Evolutionary conservation across 2,888 invertebrate genomes (phyloP).

Genomic region (Tupiocoris notatus): DNA sequence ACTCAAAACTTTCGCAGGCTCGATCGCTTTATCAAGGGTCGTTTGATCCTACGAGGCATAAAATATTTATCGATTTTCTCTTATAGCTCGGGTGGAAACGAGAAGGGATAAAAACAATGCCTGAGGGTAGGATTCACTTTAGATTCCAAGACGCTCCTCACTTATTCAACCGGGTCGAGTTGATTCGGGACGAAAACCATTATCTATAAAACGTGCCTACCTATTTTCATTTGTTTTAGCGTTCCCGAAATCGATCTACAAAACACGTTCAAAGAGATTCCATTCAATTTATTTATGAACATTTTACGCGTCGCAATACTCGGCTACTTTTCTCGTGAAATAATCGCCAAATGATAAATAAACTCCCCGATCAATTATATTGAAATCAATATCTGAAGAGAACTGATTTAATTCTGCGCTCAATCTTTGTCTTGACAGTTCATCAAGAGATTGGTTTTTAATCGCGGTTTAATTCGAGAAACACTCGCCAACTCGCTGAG

Average conservation of each 20-base stretch:
- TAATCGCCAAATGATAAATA: no score
- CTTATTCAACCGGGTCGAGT: not conserved
- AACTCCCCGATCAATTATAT: not conserved
- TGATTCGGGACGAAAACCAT: no score
- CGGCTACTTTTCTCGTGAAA: no score
- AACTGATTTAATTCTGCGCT: not conserved
- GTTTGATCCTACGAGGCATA: constrained; percentile 2
- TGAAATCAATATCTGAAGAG: not conserved
- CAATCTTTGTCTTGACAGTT: not conserved
- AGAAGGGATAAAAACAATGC: not conserved
- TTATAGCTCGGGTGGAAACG: not conserved
- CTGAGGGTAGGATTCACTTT: not conserved
- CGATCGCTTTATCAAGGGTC: not conserved
- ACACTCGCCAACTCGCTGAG: not conserved
- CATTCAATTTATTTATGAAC: no score
- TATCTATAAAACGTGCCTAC: no score
- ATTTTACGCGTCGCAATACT: no score
- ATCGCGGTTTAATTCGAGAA: not conserved
- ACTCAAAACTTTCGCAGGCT: constrained; percentile 7
- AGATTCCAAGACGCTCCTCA: not conserved
- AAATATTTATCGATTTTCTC: constrained; percentile 14
- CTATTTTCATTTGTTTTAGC: no score
- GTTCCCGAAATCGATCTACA: no score
- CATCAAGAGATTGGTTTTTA: not conserved
- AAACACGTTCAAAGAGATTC: no score